Evolutionary conservation across 1,140 invertebrate species (phyloP).

Genomic region (Forficula auricularia): DNA sequence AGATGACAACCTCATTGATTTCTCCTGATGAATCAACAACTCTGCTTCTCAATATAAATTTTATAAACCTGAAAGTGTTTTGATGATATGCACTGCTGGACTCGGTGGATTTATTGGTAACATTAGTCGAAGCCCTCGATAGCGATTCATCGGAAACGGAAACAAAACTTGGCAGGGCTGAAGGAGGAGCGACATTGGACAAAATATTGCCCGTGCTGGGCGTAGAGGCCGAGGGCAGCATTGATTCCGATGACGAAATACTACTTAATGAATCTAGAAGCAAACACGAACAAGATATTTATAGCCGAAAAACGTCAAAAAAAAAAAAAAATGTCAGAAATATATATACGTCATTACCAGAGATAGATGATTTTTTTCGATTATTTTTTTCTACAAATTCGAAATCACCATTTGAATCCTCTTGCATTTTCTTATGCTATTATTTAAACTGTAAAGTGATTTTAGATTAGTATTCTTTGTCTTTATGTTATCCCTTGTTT

Average conservation of each 20-base stretch:
- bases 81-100: constrained; percentile 4
- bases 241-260: constrained; percentile 20
- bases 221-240: constrained; percentile 17
- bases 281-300: constrained; percentile 3
- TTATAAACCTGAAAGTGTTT: constrained; percentile 9
- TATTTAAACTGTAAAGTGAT: no score
- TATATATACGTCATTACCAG: not conserved
- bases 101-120: constrained; percentile 2
- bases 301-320: not conserved
- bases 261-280: constrained; percentile 22
- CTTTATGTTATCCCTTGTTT: no score
- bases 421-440: constrained; percentile 21
- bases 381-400: constrained; percentile 29
- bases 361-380: no score
- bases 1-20: no score
- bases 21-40: no score
- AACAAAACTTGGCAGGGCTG: constrained; percentile 36
- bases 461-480: no score
- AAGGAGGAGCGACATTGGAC: constrained; percentile 36
- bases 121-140: constrained; percentile 1
- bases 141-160: constrained; percentile 10
- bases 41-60: no score
- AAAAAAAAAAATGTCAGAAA: not conserved
- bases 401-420: constrained; percentile 34
- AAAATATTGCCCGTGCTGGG: constrained; percentile 29